phyloP scores from a whole-genome alignment of 2,113 vertebrate genomes.

The Periophthalmus modestus region DNA sequence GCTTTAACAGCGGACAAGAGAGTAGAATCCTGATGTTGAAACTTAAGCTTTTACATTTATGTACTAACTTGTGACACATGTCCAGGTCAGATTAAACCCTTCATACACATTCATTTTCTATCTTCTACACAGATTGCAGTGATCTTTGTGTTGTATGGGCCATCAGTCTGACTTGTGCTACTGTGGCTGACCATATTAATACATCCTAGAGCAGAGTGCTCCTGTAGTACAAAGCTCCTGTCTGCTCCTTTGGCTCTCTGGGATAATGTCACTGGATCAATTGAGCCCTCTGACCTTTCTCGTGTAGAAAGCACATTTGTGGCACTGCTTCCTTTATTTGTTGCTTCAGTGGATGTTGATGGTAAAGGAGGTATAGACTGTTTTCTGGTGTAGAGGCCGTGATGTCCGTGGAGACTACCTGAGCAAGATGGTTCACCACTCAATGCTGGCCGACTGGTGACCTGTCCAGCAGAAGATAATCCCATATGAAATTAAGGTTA shows the following conservation, averaged over 20 bases:
- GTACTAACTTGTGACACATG: neutral
- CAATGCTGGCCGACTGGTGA: neutral
- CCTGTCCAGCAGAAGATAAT: conserved; percentile 1
- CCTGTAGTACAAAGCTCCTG: neutral
- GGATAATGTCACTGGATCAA: neutral
- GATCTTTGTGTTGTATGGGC: conserved; percentile 17
- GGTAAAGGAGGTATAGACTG: conserved; percentile 25
- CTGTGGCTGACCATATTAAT: neutral
- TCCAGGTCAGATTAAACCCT: conserved; percentile 20
- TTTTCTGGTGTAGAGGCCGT: conserved; percentile 61
- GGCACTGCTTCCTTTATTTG: neutral
- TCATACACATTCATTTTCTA: neutral
- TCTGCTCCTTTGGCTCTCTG: neutral
- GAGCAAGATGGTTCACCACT: conserved; percentile 6
- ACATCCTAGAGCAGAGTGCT: neutral
- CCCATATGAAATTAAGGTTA: neutral
- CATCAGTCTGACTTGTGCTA: neutral
- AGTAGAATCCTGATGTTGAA: neutral
- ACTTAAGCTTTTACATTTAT: neutral
- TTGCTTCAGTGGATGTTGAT: conserved; percentile 7
- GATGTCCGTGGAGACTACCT: conserved; percentile 36
- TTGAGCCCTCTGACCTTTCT: conserved; percentile 8
- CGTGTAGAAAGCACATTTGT: neutral
- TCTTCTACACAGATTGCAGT: neutral
- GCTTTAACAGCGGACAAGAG: neutral